A percentile compares a stretch with the other conserved stretches of the same genome.
These are phyloP conservation scores for Stratiolaelaps scimitus DNA, from an alignment of 1,140 invertebrate species.

Conservation along the genomic window DNA sequence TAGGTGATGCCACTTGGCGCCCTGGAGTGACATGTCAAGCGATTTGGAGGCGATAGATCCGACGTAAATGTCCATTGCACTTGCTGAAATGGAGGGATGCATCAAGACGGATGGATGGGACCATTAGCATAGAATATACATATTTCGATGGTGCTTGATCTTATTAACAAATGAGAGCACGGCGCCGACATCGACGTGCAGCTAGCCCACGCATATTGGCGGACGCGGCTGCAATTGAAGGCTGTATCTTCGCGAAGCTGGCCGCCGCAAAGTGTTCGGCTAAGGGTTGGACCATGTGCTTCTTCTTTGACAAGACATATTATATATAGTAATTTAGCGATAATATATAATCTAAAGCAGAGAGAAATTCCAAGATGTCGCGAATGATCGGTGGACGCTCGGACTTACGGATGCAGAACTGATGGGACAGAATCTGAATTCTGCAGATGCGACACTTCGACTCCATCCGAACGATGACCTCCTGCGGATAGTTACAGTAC, in stretches of 20 bases:
- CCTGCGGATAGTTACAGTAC: slow-evolving; percentile 66
- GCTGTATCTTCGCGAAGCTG: too few relatives aligned
- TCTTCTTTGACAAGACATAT: too few relatives aligned
- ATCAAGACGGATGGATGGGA: too few relatives aligned
- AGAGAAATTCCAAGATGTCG: neutral
- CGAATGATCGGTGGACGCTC: neutral
- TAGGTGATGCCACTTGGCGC: slow-evolving; percentile 43
- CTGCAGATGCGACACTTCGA: slow-evolving; percentile 58
- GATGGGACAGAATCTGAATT: slow-evolving; percentile 79
- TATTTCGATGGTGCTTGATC: too few relatives aligned
- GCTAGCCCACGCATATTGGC: neutral
- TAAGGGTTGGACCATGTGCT: too few relatives aligned
- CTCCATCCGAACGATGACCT: slow-evolving; percentile 69
- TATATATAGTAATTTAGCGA: too few relatives aligned
- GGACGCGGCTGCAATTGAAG: neutral
- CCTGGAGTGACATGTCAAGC: slow-evolving; percentile 37
- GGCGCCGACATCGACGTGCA: too few relatives aligned
- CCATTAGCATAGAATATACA: too few relatives aligned
- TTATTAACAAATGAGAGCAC: too few relatives aligned
- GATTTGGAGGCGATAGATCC: slow-evolving; percentile 41
- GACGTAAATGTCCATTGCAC: slow-evolving; percentile 44
- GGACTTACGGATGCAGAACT: slow-evolving; percentile 72
- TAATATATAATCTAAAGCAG: neutral
- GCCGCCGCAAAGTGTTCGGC: too few relatives aligned
- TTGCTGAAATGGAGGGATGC: slow-evolving; percentile 40